Base-by-base conservation (phyloP, 2,113 vertebrate genomes). In the Amazona guildingii region DNA sequence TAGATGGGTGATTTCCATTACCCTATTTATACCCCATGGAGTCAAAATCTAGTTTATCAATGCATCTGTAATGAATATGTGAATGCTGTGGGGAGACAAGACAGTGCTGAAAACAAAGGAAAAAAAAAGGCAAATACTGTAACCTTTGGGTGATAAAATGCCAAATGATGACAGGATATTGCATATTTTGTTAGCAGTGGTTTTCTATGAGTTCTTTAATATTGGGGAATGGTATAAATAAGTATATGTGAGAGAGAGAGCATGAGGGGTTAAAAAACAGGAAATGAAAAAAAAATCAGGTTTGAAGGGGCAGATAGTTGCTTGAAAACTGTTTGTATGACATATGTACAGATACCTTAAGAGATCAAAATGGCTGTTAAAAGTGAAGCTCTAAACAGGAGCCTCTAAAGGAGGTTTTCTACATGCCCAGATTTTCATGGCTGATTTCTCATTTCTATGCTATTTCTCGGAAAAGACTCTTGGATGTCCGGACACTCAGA, bases 1-100 rank as follows among this genome's bases (percentile, higher is more conserved):
- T 82, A 92, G 91, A 87, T 79, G 94, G 88, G 74, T 91, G 74
- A 95, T 93, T 96, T 96, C 81, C 86, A 94, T 88, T 93, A 79
- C 73, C 35, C 86, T 94, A 91, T 95, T 95, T 91, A 92, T 68
- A 94, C 91, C 88, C 81, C 92, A 73, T 21, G 41, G 94, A 93
- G 81, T 57, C 14, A 35, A 83, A 94, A 96, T 91, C 63, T 74
- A 79, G 70, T 94, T 94, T 96, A 96, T 96, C 95, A 77, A 27
- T 69, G 84, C 87, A 83, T 95, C 93, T 92, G 79, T 92, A 95
- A 94, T 95, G 74, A 89, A 78, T 92, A 83, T 55, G 49, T 91
- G 83, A 84, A 84, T 83, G 84, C 67, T 54, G 49, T 33, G 35
- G 70, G 77, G 4, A 78, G 88, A 54, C 29, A 95, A 75, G 87